Conservation (phyloP, 2,797 vertebrate genomes). For the Ficedula albicollis region DNA sequence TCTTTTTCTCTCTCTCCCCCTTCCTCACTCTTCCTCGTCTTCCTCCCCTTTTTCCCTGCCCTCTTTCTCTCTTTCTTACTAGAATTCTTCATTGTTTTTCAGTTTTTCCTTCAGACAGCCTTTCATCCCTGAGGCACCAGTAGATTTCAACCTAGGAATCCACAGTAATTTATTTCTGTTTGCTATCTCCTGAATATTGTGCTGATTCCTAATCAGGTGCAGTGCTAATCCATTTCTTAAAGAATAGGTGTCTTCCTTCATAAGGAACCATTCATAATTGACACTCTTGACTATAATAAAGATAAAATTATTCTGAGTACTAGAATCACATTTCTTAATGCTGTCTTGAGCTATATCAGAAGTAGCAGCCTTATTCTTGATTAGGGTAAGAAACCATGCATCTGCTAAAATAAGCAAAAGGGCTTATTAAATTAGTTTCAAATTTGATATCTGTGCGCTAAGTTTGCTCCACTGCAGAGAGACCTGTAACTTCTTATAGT, state of each 20-base stretch:
- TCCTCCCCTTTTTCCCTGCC: background rate
- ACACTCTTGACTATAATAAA: background rate
- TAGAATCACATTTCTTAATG: background rate
- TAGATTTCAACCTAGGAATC: background rate
- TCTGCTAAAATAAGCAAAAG: background rate
- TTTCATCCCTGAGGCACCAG: background rate
- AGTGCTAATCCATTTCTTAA: background rate
- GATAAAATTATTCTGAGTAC: background rate
- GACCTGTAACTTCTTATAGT: background rate
- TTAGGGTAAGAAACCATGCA: background rate
- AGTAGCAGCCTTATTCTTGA: background rate
- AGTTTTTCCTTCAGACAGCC: background rate
- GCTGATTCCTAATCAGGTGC: background rate
- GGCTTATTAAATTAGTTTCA: background rate
- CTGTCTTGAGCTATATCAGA: background rate
- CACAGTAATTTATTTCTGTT: background rate
- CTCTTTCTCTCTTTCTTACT: background rate
- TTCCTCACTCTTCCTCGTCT: background rate
- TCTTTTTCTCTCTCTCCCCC: background rate
- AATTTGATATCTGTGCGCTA: background rate
- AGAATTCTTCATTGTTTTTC: background rate
- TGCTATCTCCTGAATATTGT: background rate
- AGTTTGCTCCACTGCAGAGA: background rate
- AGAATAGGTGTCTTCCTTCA: background rate
- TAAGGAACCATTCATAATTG: background rate